These are phyloP conservation scores for Coenonympha glycerion DNA, from an alignment of 2,888 invertebrate genomes.

Conservation along the genomic window DNA sequence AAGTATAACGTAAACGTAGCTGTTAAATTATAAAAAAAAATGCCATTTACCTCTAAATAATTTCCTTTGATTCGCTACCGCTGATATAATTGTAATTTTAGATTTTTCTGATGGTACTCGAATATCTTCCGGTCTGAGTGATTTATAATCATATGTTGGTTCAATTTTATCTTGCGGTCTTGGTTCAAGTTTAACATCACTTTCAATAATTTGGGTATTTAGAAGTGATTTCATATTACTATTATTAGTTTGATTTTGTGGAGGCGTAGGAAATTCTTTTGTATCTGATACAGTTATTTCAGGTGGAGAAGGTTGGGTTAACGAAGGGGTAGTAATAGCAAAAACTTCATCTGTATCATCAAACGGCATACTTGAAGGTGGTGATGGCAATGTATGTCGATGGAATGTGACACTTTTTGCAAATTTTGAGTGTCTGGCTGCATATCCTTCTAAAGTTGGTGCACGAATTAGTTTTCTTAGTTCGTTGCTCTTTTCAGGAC, in stretches of 20 bases:
- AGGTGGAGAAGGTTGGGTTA: conserved; percentile 28
- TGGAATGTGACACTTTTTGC: conserved; percentile 93
- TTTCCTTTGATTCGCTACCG: conserved; percentile 77
- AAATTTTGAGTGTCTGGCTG: conserved; percentile 90
- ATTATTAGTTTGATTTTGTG: conserved; percentile 39
- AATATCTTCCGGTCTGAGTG: conserved; percentile 70
- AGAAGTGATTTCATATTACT: conserved; percentile 33
- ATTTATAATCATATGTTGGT: conserved; percentile 56
- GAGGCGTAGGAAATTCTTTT: conserved; percentile 30
- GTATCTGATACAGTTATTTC: conserved; percentile 35
- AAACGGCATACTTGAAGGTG: conserved; percentile 76
- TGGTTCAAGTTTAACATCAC: conserved; percentile 50
- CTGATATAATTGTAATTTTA: conserved; percentile 73
- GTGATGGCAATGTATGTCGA: conserved; percentile 87
- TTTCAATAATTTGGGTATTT: conserved; percentile 35
- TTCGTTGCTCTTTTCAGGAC: conserved; percentile 74
- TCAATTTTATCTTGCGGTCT: conserved; percentile 50
- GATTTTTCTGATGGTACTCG: conserved; percentile 75
- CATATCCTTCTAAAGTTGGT: conserved; percentile 91
- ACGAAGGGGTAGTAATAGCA: conserved; percentile 41
- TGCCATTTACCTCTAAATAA: conserved; percentile 66
- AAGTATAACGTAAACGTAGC: background rate
- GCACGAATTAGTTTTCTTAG: conserved; percentile 83
- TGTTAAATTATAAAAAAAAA: background rate
- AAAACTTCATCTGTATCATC: conserved; percentile 54